Base-by-base conservation (phyloP, 2,888 invertebrate genomes). In the Macaria liturata region DNA sequence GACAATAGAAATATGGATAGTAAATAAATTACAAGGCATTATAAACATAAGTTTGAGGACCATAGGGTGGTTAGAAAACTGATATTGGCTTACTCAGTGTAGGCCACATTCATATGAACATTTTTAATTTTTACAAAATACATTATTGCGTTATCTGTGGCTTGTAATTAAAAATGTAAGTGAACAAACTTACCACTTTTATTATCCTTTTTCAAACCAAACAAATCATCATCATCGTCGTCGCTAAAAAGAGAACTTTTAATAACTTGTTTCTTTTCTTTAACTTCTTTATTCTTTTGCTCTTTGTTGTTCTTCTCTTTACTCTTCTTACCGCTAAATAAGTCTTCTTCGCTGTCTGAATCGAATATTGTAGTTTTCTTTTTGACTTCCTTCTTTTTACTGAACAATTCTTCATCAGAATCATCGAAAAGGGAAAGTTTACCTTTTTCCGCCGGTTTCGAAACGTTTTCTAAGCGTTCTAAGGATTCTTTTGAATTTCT, bases 261-360 rank as follows among this genome's bases (percentile, higher is more conserved):
- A 4, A 76, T 74, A 32, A 57, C 54, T 61, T 62, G 65, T 59
- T 60, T 60, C 1, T 53, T 46, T 49, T 66, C 58, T 0, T 49
- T 59, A 3, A 47, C 54, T 59, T 59, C 54, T 42, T 30, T 32
- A 32, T 55, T 56, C 46, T 43, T 55, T 9, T 56, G 40, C 39
- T 60, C 52, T 49, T 60, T 55, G 5, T 43, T 59, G 4, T 55
- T 45, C 44, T 61, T 56, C 49, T 62, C 68, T 58, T 59, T 66
- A 56, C 66, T 65, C 62, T 67, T 73, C 46, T 69, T 74, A 20
- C 68, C 66, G 31, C 70, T 70, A 66, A 91, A 89, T 9, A 90
- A 59, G 34, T 88, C 87, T 43, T 82, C 83, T 44, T 86, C 88
- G 30, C 83, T 85, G 47, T 88, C 88, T 0, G 88, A 86, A 69